These are phyloP conservation scores for Pogonocichla stellata DNA, from an alignment of 2,113 vertebrate species.

Conservation along the genomic window DNA sequence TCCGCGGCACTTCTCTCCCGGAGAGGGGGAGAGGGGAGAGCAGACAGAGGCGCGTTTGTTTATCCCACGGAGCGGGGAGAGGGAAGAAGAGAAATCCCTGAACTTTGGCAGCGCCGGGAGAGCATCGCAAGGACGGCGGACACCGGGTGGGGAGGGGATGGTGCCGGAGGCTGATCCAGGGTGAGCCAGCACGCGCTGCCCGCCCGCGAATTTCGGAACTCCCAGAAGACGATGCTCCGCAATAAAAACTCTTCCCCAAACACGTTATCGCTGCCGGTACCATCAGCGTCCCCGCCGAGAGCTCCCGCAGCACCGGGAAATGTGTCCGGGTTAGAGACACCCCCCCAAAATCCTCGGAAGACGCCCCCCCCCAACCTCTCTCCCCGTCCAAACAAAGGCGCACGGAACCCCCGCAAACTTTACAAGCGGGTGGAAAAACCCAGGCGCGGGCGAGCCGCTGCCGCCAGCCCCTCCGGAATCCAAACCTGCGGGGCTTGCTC, in stretches of 20 bases:
- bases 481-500: constrained; percentile 1
- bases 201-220: not conserved
- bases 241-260: not conserved
- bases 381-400: not conserved
- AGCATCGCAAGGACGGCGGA: not conserved
- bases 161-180: not conserved
- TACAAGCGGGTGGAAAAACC: fast-evolving
- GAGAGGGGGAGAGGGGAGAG: not conserved
- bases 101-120: constrained; percentile 4
- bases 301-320: not conserved
- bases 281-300: not conserved
- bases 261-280: not conserved
- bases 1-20: not conserved
- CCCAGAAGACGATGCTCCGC: not conserved
- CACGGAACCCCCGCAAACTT: not conserved
- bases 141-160: not conserved
- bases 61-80: not conserved
- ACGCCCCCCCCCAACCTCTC: too few species aligned
- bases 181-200: not conserved
- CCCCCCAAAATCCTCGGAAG: not conserved
- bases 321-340: not conserved
- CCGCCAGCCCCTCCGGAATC: not conserved
- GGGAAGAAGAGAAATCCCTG: not conserved
- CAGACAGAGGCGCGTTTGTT: constrained; percentile 42
- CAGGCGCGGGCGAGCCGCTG: not conserved